Evolutionary conservation across 2,888 invertebrate species (phyloP).

Genomic region (Isoperla grammatica): DNA sequence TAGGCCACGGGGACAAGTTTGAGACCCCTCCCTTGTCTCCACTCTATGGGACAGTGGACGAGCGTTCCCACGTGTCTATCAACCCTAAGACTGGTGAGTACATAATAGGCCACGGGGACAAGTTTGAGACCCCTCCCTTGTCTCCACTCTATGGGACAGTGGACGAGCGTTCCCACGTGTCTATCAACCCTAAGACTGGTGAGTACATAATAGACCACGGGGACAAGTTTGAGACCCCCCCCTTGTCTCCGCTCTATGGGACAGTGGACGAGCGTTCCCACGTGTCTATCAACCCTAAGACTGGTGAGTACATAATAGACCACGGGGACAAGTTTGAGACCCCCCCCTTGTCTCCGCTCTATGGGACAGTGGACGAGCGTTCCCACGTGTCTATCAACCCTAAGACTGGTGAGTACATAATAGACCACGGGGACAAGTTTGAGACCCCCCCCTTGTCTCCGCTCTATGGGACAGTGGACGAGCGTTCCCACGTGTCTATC

Average conservation of each 20-base stretch:
- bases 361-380: constrained; percentile 48
- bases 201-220: too few relatives aligned
- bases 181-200: too few relatives aligned
- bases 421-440: constrained; percentile 40
- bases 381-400: too few relatives aligned
- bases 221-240: constrained; percentile 50
- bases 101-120: constrained; percentile 40
- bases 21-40: constrained; percentile 57
- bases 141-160: constrained; percentile 56
- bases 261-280: too few relatives aligned
- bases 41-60: constrained; percentile 49
- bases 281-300: too few relatives aligned
- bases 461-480: constrained; percentile 52
- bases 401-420: too few relatives aligned
- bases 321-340: constrained; percentile 45
- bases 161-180: too few relatives aligned
- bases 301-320: too few relatives aligned
- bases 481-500: too few relatives aligned
- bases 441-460: constrained; percentile 57
- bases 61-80: too few relatives aligned
- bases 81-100: too few relatives aligned
- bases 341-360: constrained; percentile 58
- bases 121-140: constrained; percentile 51
- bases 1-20: constrained; percentile 40
- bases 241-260: constrained; percentile 56